Evolutionary conservation across 30 jellyfish, hydroid and myxozoan genomes (phyloP), one percentile per base, ranked within the genome.

Genomic region (Phacellophora camtschatica): DNA sequence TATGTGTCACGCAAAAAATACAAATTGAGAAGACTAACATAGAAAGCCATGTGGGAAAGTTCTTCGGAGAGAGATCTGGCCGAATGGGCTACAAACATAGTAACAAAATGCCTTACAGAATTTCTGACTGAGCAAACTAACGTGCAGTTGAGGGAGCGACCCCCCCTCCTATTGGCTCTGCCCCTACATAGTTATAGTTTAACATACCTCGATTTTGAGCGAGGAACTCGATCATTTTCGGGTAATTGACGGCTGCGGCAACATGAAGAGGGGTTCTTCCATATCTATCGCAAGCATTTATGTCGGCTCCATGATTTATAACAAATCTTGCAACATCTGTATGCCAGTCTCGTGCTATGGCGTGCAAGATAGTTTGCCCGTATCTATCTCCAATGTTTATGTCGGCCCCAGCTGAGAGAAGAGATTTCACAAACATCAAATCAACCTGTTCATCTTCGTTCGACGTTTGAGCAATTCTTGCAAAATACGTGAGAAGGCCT

Each of bases 241-340:
- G 90, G 45, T 90, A 82, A 31, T 82, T 65, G 41, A 71, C 84
- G 5, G 97, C 97, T 2, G 97, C 97, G 7, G 97, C 97, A 25
- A 90, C 82, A 58, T 90, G 97, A 2, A 90, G 45, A 16, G 97
- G 97, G 5, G 97, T 90, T 49, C 97, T 46, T 22, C 97, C 97
- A 84, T 23, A 90, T 1, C 50, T 41, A 57, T 90, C 97, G 5
- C 70, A 32, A 1, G 33, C 77, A 57, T 90, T 83, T 10, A 84
- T 83, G 43, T 90, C 90, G 20, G 90, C 96, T 4, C 88, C 84
- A 3, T 65, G 34, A n/a, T 73, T 37, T 5, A 90, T 66, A 36
- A 77, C 91, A 54, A 74, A 90, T 22, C 39, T 55, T 4, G 92
- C 97, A 15, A 90, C 85, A 49, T 90, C 96, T 27, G 82, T 62